Base-by-base conservation (phyloP, 2,797 vertebrate species). In the Chaenodraco wilsoni region DNA sequence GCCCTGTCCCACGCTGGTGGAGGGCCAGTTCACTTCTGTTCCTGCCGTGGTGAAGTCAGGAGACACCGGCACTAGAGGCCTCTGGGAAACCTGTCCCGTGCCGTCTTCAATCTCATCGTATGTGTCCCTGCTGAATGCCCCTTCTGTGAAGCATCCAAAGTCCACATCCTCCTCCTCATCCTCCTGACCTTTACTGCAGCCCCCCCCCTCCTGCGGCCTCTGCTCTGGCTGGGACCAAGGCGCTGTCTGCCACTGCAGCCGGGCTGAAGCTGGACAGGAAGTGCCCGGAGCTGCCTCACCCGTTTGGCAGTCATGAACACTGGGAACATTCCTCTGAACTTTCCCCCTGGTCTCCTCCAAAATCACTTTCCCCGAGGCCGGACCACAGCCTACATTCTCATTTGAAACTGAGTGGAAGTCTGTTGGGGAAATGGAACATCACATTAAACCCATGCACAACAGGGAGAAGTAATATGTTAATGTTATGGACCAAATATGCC, bases 161-260 rank as follows among this genome's bases (percentile, higher is more conserved):
- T 96, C 95, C 46, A 92, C 90, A 0, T 71, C 94, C 1, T 96
- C 95, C 23, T 96, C 95, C 0, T 95, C 95, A 0, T 88, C 88
- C 0, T 89, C 89, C 21, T 87, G 83, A 0, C 88, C 85, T 73
- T 90, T 91, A 21, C 65, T 80, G 73, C 12, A 82, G 46, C 75
- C 91, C 43, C 91, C 82, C 2, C 71, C 89, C 1, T 82, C 88
- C 46, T 81, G 86, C 0, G 71, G 75, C 67, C 86, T 84, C 56
- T 76, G 72, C 0, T 88, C 88, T 0, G 74, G 88, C 37, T 93
- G 91, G 31, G 90, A 75, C 89, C 92, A 95, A 17, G 95, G 90
- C 8, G 93, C 93, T 0, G 94, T 87, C 62, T 95, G 95, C 93
- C 96, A 97, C 68, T 95, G 95, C 46, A 93, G 89, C 43, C 95